phyloP scores from a whole-genome alignment of 1,140 invertebrate species.

The Marisa cornuarietis region DNA sequence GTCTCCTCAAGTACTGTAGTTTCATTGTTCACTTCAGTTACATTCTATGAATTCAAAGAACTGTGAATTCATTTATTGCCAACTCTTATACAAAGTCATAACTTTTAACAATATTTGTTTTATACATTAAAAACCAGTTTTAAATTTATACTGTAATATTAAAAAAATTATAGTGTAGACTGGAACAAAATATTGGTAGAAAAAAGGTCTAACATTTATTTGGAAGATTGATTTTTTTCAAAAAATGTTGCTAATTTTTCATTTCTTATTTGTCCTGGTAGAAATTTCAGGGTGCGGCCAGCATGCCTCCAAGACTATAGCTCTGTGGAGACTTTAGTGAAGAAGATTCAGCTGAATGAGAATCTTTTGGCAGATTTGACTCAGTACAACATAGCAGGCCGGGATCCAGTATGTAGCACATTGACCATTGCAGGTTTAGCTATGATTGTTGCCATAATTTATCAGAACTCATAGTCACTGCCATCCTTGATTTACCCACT shows the following conservation, averaged over 20 bases:
- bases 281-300: constrained; percentile 54
- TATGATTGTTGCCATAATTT: too few relatives aligned
- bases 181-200: too few relatives aligned
- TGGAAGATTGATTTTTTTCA: background rate
- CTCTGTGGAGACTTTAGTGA: constrained; percentile 55
- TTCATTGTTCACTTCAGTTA: constrained; percentile 3
- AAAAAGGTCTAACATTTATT: background rate
- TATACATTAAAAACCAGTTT: too few relatives aligned
- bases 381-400: constrained; percentile 55
- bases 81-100: too few relatives aligned
- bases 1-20: constrained; percentile 66
- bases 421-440: background rate
- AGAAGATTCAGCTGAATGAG: constrained; percentile 51
- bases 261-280: constrained; percentile 15
- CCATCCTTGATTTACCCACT: too few relatives aligned
- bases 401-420: constrained; percentile 52
- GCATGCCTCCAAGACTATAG: constrained; percentile 45
- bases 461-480: too few relatives aligned
- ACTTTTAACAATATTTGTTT: too few relatives aligned
- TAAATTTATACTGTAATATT: too few relatives aligned
- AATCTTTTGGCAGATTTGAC: constrained; percentile 58
- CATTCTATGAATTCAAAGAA: background rate
- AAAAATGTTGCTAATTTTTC: too few relatives aligned
- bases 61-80: background rate
- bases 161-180: too few relatives aligned